phyloP scores from a whole-genome alignment of 2,113 vertebrate genomes.

The Megaceryle torquata region DNA sequence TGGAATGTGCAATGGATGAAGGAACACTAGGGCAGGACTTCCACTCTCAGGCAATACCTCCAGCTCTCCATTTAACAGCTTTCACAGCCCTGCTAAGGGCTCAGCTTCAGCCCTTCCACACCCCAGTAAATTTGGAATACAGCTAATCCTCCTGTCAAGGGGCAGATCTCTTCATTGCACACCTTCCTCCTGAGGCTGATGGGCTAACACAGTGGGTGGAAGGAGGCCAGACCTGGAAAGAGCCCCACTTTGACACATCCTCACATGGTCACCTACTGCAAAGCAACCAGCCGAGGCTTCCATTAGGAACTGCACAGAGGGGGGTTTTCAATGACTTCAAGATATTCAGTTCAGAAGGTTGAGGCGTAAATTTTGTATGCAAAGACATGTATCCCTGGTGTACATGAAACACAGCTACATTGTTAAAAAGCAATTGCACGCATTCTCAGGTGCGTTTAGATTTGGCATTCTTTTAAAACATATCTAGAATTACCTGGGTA shows the following conservation, averaged over 20 bases:
- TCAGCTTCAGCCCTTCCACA: background rate
- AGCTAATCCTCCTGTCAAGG: background rate
- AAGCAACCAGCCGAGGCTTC: background rate
- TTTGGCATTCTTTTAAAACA: background rate
- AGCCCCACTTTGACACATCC: background rate
- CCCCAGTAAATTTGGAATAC: background rate
- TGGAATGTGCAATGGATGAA: conserved; percentile 64
- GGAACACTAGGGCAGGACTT: conserved; percentile 22
- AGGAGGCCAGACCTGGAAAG: background rate
- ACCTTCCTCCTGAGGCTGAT: background rate
- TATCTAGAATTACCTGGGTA: background rate
- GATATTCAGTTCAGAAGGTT: background rate
- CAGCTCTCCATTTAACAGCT: background rate
- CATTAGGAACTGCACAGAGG: fast-evolving
- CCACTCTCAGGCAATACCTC: background rate
- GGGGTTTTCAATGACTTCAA: background rate
- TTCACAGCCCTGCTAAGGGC: background rate
- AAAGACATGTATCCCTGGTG: background rate
- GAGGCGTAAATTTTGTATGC: background rate
- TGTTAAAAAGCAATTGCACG: background rate
- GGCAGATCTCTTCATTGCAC: background rate
- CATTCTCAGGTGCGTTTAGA: background rate
- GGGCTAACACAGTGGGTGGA: background rate
- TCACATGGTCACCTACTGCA: background rate
- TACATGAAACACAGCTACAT: background rate